Evolutionary conservation across 1,140 invertebrate species (phyloP).

Genomic region (Colletes latitarsis): DNA sequence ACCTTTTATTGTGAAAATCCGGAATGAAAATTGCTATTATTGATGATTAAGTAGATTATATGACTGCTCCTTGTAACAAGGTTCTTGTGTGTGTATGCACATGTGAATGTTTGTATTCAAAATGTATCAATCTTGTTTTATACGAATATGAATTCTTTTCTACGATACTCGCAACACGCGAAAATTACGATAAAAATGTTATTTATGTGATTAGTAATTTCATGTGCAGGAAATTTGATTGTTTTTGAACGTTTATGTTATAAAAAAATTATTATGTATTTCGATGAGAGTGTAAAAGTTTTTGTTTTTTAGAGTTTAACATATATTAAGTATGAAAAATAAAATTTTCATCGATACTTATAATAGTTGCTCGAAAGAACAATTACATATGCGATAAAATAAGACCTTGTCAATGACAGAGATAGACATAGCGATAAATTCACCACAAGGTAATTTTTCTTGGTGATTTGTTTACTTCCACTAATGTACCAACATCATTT

Average conservation of each 20-base stretch:
- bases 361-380: background rate
- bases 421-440: background rate
- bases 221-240: no score
- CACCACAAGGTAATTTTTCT: constrained; percentile 29
- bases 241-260: background rate
- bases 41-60: background rate
- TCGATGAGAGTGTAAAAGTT: background rate
- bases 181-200: background rate
- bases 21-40: background rate
- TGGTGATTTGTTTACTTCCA: background rate
- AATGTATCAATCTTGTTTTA: background rate
- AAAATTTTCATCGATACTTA: background rate
- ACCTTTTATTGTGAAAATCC: background rate
- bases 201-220: no score
- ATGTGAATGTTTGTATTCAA: background rate
- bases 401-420: constrained; percentile 42
- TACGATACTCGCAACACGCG: no score
- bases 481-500: background rate
- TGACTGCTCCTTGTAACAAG: background rate
- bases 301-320: constrained; percentile 29
- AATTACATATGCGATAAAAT: constrained; percentile 18
- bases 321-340: constrained; percentile 14
- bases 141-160: background rate
- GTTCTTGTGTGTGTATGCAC: background rate
- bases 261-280: background rate